phyloP scores from a whole-genome alignment of 37 sponge, comb jelly and placozoan species.

The Amphimedon queenslandica region DNA sequence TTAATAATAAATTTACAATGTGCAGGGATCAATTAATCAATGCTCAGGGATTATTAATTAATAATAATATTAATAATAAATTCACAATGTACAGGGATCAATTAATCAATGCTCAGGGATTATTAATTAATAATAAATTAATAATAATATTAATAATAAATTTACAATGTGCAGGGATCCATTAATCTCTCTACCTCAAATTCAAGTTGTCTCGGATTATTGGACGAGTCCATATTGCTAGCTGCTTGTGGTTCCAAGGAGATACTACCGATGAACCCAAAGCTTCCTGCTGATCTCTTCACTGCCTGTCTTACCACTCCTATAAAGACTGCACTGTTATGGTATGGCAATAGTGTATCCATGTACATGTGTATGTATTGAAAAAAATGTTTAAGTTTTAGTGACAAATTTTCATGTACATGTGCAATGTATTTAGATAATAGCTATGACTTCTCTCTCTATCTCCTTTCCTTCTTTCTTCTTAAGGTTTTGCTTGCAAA shows the following conservation, averaged over 20 bases:
- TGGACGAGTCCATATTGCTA: slow-evolving; percentile 76
- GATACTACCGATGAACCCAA: slow-evolving; percentile 91
- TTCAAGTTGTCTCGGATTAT: slow-evolving; percentile 18
- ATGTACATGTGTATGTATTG: slow-evolving; percentile 18
- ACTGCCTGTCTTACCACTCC: slow-evolving; percentile 95
- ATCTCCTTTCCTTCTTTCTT: too few species aligned
- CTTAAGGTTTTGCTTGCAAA: slow-evolving; percentile 34
- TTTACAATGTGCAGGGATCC: too few species aligned
- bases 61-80: too few species aligned
- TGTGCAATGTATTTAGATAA: not conserved
- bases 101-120: too few species aligned
- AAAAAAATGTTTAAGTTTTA: not conserved
- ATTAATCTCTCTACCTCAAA: not conserved
- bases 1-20: too few species aligned
- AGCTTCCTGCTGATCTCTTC: slow-evolving; percentile 95
- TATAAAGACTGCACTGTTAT: slow-evolving; percentile 72
- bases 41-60: too few species aligned
- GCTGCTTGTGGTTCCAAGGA: slow-evolving; percentile 86
- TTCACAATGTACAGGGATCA: too few species aligned
- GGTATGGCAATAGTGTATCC: slow-evolving; percentile 41
- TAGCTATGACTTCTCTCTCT: too few species aligned
- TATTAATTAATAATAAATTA: too few species aligned
- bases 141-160: too few species aligned
- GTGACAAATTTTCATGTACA: not conserved
- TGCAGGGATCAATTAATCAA: too few species aligned